Conservation (phyloP, 2,113 vertebrate species). For the Lepisosteus osseus region DNA sequence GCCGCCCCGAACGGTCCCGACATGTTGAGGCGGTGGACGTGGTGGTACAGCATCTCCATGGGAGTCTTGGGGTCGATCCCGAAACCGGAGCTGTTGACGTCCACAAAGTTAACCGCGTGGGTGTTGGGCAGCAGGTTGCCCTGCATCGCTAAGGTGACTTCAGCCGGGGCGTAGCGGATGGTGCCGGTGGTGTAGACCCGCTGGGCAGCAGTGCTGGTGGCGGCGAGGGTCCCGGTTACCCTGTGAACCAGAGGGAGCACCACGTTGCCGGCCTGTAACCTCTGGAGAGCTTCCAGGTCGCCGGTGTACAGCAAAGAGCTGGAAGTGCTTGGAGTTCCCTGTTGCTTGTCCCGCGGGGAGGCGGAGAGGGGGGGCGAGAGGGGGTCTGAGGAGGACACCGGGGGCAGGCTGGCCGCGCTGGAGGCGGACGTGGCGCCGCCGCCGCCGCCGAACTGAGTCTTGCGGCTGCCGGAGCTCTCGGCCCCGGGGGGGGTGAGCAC, state of each 20-base stretch:
- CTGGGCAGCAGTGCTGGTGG: slow-evolving; percentile 83
- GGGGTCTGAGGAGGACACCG: slow-evolving; percentile 87
- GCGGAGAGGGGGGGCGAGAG: slow-evolving; percentile 94
- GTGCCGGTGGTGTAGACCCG: slow-evolving; percentile 98
- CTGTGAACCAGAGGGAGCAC: slow-evolving; percentile 94
- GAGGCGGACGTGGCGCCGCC: slow-evolving; percentile 60
- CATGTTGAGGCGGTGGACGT: slow-evolving; percentile 98
- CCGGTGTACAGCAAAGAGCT: slow-evolving; percentile 92
- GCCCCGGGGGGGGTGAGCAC: slow-evolving; percentile 93
- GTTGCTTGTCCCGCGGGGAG: slow-evolving; percentile 93
- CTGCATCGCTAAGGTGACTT: slow-evolving; percentile 95
- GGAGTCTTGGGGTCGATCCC: slow-evolving; percentile 98
- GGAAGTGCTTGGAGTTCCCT: slow-evolving; percentile 77
- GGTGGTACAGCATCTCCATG: slow-evolving; percentile 99
- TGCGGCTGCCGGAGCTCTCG: slow-evolving; percentile 79
- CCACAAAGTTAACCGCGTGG: slow-evolving; percentile 94
- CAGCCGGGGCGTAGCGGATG: slow-evolving; percentile 95
- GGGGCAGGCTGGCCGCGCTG: slow-evolving; percentile 60
- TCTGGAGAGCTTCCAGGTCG: slow-evolving; percentile 93
- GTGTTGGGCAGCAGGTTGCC: slow-evolving; percentile 91
- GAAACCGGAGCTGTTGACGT: slow-evolving; percentile 86
- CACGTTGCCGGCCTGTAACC: slow-evolving; percentile 91
- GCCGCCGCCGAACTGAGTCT: slow-evolving; percentile 79
- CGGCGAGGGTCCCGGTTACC: slow-evolving; percentile 85
- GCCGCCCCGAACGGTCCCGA: slow-evolving; percentile 85